Evolutionary conservation across 1,140 invertebrate species (phyloP).

Genomic region (Coelopa frigida): DNA sequence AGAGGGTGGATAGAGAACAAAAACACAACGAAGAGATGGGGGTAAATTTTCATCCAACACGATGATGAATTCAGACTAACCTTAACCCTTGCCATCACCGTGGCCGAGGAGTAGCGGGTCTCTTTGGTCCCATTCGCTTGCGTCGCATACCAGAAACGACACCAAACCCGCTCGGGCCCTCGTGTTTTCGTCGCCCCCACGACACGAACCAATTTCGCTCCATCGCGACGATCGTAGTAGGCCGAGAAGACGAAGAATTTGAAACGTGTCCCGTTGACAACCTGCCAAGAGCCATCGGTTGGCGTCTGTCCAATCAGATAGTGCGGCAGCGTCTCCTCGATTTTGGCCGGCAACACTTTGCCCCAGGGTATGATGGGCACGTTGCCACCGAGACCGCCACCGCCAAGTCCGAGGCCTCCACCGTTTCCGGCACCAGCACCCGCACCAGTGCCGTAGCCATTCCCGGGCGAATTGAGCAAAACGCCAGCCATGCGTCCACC

Average conservation of each 20-base stretch:
- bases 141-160: constrained; percentile 67
- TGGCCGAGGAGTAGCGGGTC: constrained; percentile 52
- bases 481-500: constrained; percentile 35
- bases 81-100: constrained; percentile 69
- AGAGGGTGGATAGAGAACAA: neutral
- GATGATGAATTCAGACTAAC: constrained; percentile 44
- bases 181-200: constrained; percentile 82
- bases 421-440: constrained; percentile 11
- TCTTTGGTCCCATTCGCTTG: neutral
- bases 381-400: constrained; percentile 20
- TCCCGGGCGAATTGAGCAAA: constrained; percentile 25
- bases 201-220: constrained; percentile 64
- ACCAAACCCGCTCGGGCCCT: constrained; percentile 74
- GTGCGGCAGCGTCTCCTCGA: constrained; percentile 47
- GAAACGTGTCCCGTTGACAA: constrained; percentile 58
- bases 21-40: neutral
- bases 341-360: constrained; percentile 32
- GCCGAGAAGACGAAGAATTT: constrained; percentile 91
- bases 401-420: constrained; percentile 15
- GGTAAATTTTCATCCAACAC: no score
- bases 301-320: constrained; percentile 46
- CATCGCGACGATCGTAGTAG: constrained; percentile 69
- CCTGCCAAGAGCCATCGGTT: constrained; percentile 51
- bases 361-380: constrained; percentile 41
- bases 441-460: constrained; percentile 3